phyloP scores from a whole-genome alignment of 2,113 vertebrate species.

The Sander vitreus region DNA sequence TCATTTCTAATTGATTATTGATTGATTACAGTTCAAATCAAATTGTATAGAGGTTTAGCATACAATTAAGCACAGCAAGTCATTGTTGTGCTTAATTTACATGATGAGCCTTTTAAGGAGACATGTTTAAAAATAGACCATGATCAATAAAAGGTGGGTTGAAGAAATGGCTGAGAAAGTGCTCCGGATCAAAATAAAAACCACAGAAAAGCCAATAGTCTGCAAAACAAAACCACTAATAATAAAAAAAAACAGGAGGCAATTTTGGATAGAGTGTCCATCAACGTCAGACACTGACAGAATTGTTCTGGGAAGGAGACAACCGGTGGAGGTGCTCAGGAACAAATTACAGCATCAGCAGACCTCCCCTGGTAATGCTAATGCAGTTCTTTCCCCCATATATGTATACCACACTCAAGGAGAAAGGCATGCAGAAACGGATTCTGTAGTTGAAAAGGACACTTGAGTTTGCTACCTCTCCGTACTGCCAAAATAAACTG shows the following conservation, averaged over 20 bases:
- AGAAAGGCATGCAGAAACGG: conserved; percentile 48
- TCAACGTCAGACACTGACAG: conserved; percentile 59
- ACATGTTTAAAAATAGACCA: conserved; percentile 38
- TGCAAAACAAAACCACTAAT: conserved; percentile 22
- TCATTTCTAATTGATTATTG: conserved; percentile 50
- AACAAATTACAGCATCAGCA: conserved; percentile 72
- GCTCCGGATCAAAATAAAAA: conserved; percentile 41
- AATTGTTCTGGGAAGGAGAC: conserved; percentile 64
- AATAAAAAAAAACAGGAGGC: conserved; percentile 36
- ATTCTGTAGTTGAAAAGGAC: conserved; percentile 62
- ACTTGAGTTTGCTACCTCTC: conserved; percentile 47
- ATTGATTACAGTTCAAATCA: conserved; percentile 34
- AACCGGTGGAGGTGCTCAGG: conserved; percentile 44
- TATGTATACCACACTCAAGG: conserved; percentile 45
- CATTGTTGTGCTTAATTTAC: conserved; percentile 18
- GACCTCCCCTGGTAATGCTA: conserved; percentile 66
- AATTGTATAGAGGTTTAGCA: conserved; percentile 29
- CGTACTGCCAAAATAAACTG: conserved; percentile 65
- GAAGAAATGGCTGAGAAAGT: conserved; percentile 29
- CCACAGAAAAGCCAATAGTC: conserved; percentile 31
- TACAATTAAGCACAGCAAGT: conserved; percentile 7
- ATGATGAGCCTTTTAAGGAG: conserved; percentile 10
- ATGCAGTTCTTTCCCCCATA: conserved; percentile 50
- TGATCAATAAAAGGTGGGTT: conserved; percentile 38
- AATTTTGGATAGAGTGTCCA: conserved; percentile 58